Conservation (phyloP, 2,888 invertebrate genomes). For the Quadroppia sp. region DNA sequence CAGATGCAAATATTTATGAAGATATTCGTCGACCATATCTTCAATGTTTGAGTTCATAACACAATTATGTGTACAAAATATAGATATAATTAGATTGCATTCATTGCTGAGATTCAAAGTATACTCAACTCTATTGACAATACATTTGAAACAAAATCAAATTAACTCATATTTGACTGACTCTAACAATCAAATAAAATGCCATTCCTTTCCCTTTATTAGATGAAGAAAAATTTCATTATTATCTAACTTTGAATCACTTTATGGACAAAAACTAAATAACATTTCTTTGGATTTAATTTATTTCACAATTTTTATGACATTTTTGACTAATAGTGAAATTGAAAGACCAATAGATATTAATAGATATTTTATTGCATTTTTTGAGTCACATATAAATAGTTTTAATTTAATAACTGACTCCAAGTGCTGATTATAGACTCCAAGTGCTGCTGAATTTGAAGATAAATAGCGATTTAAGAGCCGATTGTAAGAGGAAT, state of each 20-base stretch:
- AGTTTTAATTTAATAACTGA: background rate
- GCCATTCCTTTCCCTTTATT: background rate
- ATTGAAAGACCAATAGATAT: background rate
- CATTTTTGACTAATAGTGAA: background rate
- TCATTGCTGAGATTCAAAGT: background rate
- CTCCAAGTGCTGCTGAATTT: background rate
- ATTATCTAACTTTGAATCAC: background rate
- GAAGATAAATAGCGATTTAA: background rate
- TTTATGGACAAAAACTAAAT: background rate
- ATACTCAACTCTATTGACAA: background rate
- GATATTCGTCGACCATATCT: conserved; percentile 17
- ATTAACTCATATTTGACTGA: background rate
- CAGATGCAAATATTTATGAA: conserved; percentile 10
- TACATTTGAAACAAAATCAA: background rate
- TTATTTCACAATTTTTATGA: background rate
- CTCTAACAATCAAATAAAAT: background rate
- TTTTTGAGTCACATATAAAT: background rate
- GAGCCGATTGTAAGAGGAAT: background rate
- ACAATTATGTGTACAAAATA: background rate
- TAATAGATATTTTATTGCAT: background rate
- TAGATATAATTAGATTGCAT: background rate
- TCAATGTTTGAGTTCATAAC: background rate
- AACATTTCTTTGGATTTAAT: background rate
- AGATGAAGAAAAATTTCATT: background rate
- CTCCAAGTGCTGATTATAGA: background rate